Evolutionary conservation across 2,113 vertebrate genomes (phyloP).

Genomic region (Himantopus leucocephalus): DNA sequence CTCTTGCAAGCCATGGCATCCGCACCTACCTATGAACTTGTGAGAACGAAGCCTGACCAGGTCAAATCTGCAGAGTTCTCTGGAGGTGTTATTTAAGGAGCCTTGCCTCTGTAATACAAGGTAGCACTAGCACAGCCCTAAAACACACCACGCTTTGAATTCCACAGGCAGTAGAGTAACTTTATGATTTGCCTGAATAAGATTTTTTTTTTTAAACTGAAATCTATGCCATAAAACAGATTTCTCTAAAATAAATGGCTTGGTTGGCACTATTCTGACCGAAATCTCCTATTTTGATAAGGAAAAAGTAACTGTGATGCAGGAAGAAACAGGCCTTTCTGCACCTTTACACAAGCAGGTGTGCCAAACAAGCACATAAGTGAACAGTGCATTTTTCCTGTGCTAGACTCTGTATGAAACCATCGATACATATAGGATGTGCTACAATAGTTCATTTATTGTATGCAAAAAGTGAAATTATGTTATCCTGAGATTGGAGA

Average conservation of each 20-base stretch:
- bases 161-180: not conserved
- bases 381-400: not conserved
- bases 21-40: not conserved
- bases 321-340: not conserved
- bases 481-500: not conserved
- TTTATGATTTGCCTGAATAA: not conserved
- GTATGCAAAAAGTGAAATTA: not conserved
- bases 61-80: not conserved
- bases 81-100: not conserved
- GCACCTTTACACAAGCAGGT: not conserved
- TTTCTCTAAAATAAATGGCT: not conserved
- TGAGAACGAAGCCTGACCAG: not conserved
- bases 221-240: not conserved
- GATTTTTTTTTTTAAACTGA: not conserved
- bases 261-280: not conserved
- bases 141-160: not conserved
- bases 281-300: not conserved
- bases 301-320: not conserved
- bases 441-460: not conserved
- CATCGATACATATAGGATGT: fast-evolving
- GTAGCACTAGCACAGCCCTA: not conserved
- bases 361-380: not conserved
- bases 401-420: not conserved
- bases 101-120: not conserved
- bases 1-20: not conserved